Percentiles rank a stretch among this genome's conserved stretches.
Conservation (phyloP, 2,797 vertebrate genomes). For the Anguilla anguilla region DNA sequence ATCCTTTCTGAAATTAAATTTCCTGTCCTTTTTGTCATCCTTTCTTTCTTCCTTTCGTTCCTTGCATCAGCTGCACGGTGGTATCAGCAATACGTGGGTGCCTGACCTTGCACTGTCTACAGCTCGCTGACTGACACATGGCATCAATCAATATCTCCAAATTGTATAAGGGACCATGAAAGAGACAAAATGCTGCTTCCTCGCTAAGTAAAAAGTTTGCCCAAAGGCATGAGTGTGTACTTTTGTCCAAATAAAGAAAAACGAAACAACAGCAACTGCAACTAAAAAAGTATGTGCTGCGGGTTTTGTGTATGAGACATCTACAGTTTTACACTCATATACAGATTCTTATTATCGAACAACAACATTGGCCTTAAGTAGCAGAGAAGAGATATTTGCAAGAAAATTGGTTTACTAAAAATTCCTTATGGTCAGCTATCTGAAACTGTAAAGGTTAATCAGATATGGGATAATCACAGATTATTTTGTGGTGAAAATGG, state of each 20-base stretch:
- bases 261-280: neutral
- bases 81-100: neutral
- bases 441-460: neutral
- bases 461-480: neutral
- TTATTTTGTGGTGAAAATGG: slow-evolving; percentile 5
- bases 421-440: slow-evolving; percentile 35
- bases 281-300: neutral
- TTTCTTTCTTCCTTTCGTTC: neutral
- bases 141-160: slow-evolving; percentile 8
- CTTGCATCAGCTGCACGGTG: slow-evolving; percentile 13
- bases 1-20: slow-evolving; percentile 4
- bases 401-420: slow-evolving; percentile 51
- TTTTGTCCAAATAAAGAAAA: neutral
- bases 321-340: neutral
- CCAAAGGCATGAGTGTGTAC: neutral
- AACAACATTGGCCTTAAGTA: slow-evolving; percentile 49
- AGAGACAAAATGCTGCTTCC: neutral
- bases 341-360: slow-evolving; percentile 20
- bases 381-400: slow-evolving; percentile 59
- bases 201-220: neutral
- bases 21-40: neutral
- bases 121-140: neutral
- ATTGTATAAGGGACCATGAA: neutral
- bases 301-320: slow-evolving; percentile 30
- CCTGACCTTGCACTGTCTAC: slow-evolving; percentile 15